A percentile compares a stretch with the other conserved stretches of the same genome.
Evolutionary conservation across 2,888 invertebrate species (phyloP).

Genomic region (Phlogophora meticulosa): DNA sequence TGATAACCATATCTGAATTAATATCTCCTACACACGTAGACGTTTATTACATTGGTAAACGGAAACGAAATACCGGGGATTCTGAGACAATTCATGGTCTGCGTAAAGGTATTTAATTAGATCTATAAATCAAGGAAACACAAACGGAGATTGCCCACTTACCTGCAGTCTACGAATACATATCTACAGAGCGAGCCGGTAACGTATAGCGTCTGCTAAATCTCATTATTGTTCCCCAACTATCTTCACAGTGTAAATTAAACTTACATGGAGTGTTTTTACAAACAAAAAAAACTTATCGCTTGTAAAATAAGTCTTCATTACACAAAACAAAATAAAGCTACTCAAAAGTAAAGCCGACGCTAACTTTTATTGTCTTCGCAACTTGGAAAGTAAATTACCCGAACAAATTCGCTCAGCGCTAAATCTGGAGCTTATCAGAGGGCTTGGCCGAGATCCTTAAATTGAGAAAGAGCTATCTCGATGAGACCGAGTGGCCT

Average conservation of each 20-base stretch:
- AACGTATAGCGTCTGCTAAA: constrained; percentile 41
- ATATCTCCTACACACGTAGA: constrained; percentile 46
- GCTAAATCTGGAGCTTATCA: constrained; percentile 89
- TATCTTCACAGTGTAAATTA: constrained; percentile 33
- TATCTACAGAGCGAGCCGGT: constrained; percentile 49
- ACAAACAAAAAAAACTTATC: constrained; percentile 67
- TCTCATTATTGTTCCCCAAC: constrained; percentile 53
- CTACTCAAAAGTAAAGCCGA: constrained; percentile 80
- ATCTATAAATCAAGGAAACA: constrained; percentile 82
- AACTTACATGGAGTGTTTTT: constrained; percentile 44
- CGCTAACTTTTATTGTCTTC: constrained; percentile 89
- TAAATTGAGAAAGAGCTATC: constrained; percentile 88
- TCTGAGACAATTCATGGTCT: constrained; percentile 82
- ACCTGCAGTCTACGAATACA: constrained; percentile 70
- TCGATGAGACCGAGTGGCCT: constrained; percentile 82
- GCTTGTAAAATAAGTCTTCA: constrained; percentile 81
- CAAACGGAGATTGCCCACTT: constrained; percentile 75
- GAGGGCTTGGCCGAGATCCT: constrained; percentile 83
- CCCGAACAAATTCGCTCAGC: constrained; percentile 89
- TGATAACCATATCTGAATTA: constrained; percentile 36
- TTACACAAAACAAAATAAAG: constrained; percentile 83
- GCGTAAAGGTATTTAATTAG: constrained; percentile 85
- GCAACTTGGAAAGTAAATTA: constrained; percentile 89
- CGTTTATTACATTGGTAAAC: constrained; percentile 62
- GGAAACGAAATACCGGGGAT: constrained; percentile 73